These are phyloP conservation scores for Micoletzkya japonica DNA, from an alignment of 2,888 invertebrate species.

Conservation along the genomic window DNA sequence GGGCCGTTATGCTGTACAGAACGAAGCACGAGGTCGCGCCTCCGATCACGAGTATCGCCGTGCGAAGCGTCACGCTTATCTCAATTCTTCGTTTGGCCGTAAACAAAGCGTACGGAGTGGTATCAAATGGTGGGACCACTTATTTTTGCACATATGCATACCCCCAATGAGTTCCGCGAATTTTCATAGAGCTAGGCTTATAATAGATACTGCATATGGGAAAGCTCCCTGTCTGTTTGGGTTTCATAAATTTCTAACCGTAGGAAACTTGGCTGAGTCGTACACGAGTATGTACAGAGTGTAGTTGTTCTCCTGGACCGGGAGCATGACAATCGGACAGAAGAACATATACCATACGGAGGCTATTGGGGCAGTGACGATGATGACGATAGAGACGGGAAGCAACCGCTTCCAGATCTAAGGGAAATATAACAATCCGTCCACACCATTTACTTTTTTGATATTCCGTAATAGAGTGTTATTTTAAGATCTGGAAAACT, in stretches of 20 bases:
- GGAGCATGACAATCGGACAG: slow-evolving; percentile 9
- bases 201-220: too few relatives aligned
- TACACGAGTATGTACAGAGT: slow-evolving; percentile 10
- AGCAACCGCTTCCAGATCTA: slow-evolving; percentile 16
- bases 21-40: slow-evolving; percentile 10
- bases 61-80: slow-evolving; percentile 8
- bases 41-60: slow-evolving; percentile 16
- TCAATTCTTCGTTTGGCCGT: too few relatives aligned
- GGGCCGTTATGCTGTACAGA: background rate
- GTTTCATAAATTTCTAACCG: too few relatives aligned
- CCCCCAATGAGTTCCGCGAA: too few relatives aligned
- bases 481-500: background rate
- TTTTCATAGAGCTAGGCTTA: too few relatives aligned
- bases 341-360: slow-evolving; percentile 26
- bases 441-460: background rate
- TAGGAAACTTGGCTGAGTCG: too few relatives aligned
- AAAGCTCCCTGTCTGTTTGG: too few relatives aligned
- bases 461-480: background rate
- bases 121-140: too few relatives aligned
- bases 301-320: slow-evolving; percentile 14
- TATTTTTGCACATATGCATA: too few relatives aligned
- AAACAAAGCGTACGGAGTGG: too few relatives aligned
- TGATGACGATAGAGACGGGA: slow-evolving; percentile 12
- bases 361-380: background rate
- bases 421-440: too few relatives aligned